Conservation (phyloP, 2,888 invertebrate genomes). For the Eumerus sabulonum region DNA sequence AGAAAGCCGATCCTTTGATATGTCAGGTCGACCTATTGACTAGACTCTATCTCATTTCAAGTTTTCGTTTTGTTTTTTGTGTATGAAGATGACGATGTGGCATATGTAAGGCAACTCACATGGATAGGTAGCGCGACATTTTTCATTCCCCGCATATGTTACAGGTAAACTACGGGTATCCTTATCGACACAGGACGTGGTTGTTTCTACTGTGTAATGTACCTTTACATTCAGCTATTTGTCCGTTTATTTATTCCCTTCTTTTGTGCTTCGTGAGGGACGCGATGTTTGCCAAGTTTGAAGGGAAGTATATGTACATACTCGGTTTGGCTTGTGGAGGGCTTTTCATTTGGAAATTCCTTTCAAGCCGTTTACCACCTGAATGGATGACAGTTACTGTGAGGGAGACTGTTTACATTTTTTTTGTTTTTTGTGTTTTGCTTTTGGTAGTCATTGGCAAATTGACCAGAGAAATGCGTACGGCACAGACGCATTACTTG, state of each 20-base stretch:
- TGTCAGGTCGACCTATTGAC: conserved; percentile 60
- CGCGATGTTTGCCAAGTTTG: conserved; percentile 48
- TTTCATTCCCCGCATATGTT: not conserved
- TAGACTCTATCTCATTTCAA: conserved; percentile 3
- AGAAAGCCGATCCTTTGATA: conserved; percentile 45
- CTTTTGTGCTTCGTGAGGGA: conserved; percentile 4
- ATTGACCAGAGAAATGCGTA: conserved; percentile 45
- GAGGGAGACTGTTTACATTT: conserved; percentile 34
- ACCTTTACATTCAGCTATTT: conserved; percentile 54
- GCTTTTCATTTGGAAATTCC: conserved; percentile 50
- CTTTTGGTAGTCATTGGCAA: conserved; percentile 13
- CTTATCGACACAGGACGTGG: conserved; percentile 39
- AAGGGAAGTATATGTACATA: conserved; percentile 24
- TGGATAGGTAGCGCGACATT: conserved; percentile 22
- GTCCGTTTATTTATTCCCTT: conserved; percentile 22
- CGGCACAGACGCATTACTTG: conserved; percentile 17
- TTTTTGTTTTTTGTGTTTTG: too few species aligned
- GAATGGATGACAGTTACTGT: conserved; percentile 36
- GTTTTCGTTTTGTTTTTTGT: too few species aligned
- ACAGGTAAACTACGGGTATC: conserved; percentile 45
- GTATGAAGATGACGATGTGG: conserved; percentile 21
- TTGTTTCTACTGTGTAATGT: conserved; percentile 35
- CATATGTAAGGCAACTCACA: conserved; percentile 41
- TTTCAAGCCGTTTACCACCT: conserved; percentile 43
- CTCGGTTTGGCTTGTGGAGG: not conserved